Evolutionary conservation across 2,797 vertebrate species (phyloP).

Genomic region (Crax fasciolata): DNA sequence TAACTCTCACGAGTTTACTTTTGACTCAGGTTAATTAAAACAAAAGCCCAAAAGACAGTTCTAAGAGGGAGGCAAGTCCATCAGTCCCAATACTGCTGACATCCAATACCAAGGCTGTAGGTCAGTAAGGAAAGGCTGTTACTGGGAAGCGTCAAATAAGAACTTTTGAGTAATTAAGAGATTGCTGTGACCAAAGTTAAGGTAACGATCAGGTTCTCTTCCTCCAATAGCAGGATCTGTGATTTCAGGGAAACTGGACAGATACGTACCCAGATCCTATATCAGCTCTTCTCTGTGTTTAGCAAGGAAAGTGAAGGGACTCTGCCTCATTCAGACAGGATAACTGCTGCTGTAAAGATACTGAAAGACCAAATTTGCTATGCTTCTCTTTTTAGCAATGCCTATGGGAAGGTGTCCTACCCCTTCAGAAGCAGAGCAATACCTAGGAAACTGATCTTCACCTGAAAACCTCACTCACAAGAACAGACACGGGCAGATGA

Average conservation of each 20-base stretch:
- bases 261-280: accelerated
- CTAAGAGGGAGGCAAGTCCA: neutral
- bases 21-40: neutral
- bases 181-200: neutral
- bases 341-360: neutral
- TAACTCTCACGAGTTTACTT: neutral
- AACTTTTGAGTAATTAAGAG: neutral
- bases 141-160: neutral
- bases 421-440: neutral
- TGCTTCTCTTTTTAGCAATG: neutral
- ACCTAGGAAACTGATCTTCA: neutral
- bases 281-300: neutral
- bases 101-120: neutral
- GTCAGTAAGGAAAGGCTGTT: neutral
- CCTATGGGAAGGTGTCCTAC: neutral
- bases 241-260: neutral
- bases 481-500: neutral
- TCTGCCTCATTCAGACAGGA: neutral
- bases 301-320: neutral
- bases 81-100: neutral
- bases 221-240: accelerated
- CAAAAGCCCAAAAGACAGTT: neutral
- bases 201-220: neutral
- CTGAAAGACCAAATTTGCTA: neutral
- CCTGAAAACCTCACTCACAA: neutral